phyloP scores from a whole-genome alignment of 2,797 vertebrate species.

The Xerus rutilus region DNA sequence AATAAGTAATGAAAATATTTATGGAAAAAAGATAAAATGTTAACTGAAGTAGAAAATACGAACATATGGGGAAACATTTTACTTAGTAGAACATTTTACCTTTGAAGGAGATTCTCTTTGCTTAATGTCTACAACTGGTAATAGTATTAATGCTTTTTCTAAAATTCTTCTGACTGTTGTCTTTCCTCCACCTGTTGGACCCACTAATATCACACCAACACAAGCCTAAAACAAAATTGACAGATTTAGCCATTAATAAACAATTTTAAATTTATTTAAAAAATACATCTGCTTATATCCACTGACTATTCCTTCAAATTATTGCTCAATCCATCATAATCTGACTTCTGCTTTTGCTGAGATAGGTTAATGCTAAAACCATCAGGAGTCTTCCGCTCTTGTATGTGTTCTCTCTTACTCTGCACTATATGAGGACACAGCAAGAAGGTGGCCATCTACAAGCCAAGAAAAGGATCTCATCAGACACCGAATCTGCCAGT shows the following conservation, averaged over 20 bases:
- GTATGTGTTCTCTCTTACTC: not conserved
- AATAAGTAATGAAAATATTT: not conserved
- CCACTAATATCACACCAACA: constrained; percentile 85
- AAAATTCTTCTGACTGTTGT: constrained; percentile 84
- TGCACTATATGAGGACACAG: not conserved
- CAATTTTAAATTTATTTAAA: not conserved
- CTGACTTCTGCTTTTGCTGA: not conserved
- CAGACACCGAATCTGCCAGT: not conserved
- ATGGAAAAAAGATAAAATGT: not conserved
- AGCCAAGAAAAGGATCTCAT: not conserved
- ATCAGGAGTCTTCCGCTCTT: not conserved
- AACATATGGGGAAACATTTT: not conserved
- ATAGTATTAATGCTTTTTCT: constrained; percentile 80
- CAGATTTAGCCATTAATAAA: not conserved
- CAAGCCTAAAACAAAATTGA: constrained; percentile 73
- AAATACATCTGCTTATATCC: not conserved
- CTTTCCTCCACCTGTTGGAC: constrained; percentile 85
- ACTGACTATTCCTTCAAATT: not conserved
- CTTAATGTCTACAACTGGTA: constrained; percentile 43
- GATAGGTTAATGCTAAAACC: not conserved
- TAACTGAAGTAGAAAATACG: not conserved
- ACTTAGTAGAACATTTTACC: constrained; percentile 53
- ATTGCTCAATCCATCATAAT: not conserved
- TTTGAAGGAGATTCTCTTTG: not conserved
- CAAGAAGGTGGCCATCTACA: not conserved